A percentile compares a stretch with the other conserved stretches of the same genome.
phyloP scores from a whole-genome alignment of 2,888 invertebrate genomes.

The Hyposoter didymator region DNA sequence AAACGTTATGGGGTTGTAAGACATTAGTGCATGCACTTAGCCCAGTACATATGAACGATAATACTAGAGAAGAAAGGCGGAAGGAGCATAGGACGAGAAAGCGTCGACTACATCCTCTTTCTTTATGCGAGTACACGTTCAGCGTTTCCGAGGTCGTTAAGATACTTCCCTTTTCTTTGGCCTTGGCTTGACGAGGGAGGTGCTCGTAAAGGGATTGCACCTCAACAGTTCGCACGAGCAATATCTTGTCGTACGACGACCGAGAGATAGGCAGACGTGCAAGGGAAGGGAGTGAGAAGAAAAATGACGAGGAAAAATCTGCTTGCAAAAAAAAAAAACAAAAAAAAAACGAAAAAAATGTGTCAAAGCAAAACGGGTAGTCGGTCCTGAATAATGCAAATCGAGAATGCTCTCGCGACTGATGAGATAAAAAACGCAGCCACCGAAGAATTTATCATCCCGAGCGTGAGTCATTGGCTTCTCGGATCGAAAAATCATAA shows the following conservation, averaged over 20 bases:
- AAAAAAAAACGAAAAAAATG: not conserved
- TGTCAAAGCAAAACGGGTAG: not conserved
- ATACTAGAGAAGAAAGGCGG: conserved; percentile 22
- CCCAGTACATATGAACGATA: conserved; percentile 15
- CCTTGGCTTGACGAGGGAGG: conserved; percentile 24
- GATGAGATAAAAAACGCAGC: not conserved
- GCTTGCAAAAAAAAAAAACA: not conserved
- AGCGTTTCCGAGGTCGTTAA: conserved; percentile 51
- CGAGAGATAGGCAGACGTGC: conserved; percentile 6
- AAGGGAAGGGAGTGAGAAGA: not conserved
- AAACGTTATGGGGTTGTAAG: conserved; percentile 7
- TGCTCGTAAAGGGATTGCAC: conserved; percentile 55
- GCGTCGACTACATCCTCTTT: conserved; percentile 25
- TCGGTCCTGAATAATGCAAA: not conserved
- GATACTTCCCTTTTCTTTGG: not conserved
- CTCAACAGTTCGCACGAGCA: conserved; percentile 36
- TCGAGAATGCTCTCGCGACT: not conserved
- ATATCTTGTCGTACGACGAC: conserved; percentile 39
- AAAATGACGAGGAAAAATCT: not conserved
- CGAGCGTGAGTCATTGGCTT: not conserved
- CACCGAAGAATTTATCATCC: not conserved
- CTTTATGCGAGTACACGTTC: conserved; percentile 59
- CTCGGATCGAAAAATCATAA: not conserved
- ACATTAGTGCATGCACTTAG: not conserved
- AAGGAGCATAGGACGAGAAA: conserved; percentile 12